phyloP scores from a whole-genome alignment of 2,113 vertebrate species.

The Epinephelus lanceolatus region DNA sequence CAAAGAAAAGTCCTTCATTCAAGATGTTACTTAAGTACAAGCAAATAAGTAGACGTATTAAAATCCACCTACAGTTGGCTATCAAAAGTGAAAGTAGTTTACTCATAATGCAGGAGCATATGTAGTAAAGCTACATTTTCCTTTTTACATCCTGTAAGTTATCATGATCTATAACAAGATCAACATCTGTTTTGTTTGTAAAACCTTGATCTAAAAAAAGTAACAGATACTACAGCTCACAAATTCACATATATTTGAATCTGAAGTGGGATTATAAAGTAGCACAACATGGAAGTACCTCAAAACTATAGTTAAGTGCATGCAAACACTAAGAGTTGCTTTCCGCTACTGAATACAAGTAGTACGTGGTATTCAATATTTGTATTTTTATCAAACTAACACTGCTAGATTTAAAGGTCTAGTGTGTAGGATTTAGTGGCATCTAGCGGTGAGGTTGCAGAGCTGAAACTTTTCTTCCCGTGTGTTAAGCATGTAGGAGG shows the following conservation, averaged over 20 bases:
- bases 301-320: neutral
- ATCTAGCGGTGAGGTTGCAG: too few relatives aligned
- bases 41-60: neutral
- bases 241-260: neutral
- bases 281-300: neutral
- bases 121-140: neutral
- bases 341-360: neutral
- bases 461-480: too few relatives aligned
- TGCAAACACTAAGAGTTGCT: neutral
- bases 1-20: neutral
- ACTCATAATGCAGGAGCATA: neutral
- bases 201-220: neutral
- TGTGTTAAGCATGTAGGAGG: too few relatives aligned
- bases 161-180: neutral
- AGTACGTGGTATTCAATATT: neutral
- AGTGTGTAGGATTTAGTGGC: too few relatives aligned
- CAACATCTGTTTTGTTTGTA: neutral
- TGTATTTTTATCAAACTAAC: neutral
- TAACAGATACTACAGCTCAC: neutral
- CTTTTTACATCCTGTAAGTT: neutral
- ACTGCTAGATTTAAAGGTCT: neutral
- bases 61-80: neutral
- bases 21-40: neutral
- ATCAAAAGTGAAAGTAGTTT: too few relatives aligned
- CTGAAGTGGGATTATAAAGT: too few relatives aligned